These are phyloP conservation scores for Clostera curtula DNA, from an alignment of 2,888 invertebrate species.

Conservation along the genomic window DNA sequence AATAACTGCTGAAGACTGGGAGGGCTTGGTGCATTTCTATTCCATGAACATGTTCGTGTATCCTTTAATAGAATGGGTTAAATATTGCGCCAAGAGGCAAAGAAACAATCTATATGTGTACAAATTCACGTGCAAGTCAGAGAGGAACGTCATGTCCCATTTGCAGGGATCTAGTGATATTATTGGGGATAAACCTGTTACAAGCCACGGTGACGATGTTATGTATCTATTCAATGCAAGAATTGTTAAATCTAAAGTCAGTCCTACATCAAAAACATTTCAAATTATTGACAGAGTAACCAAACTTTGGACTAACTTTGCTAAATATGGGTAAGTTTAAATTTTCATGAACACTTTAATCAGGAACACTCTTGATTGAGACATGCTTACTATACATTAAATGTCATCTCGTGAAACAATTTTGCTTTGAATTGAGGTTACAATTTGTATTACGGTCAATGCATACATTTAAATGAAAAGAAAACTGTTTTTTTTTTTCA, in stretches of 20 bases:
- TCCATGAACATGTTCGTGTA: conserved; percentile 20
- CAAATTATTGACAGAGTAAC: conserved; percentile 27
- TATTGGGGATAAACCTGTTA: conserved; percentile 14
- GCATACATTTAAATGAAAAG: too few species aligned
- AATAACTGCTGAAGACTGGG: conserved; percentile 18
- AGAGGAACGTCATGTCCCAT: conserved; percentile 25
- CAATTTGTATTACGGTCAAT: too few species aligned
- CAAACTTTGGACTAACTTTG: conserved; percentile 37
- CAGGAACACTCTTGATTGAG: too few species aligned
- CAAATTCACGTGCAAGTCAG: conserved; percentile 32
- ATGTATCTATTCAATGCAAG: conserved; percentile 28
- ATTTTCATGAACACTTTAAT: too few species aligned
- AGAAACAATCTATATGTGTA: conserved; percentile 30
- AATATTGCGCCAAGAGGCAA: conserved; percentile 14
- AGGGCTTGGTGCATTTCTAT: conserved; percentile 20
- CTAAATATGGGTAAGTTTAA: conserved; percentile 38
- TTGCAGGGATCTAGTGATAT: conserved; percentile 9
- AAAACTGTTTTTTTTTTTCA: too few species aligned
- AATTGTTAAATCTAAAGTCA: conserved; percentile 12
- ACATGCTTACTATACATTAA: too few species aligned
- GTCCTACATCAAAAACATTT: conserved; percentile 20
- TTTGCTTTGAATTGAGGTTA: too few species aligned
- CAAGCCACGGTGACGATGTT: conserved; percentile 30
- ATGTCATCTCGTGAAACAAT: too few species aligned
- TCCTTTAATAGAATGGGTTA: conserved; percentile 22